Evolutionary conservation across 2,113 vertebrate species (phyloP), one percentile per base, ranked within the genome.

Genomic region (Callospermophilus lateralis): DNA sequence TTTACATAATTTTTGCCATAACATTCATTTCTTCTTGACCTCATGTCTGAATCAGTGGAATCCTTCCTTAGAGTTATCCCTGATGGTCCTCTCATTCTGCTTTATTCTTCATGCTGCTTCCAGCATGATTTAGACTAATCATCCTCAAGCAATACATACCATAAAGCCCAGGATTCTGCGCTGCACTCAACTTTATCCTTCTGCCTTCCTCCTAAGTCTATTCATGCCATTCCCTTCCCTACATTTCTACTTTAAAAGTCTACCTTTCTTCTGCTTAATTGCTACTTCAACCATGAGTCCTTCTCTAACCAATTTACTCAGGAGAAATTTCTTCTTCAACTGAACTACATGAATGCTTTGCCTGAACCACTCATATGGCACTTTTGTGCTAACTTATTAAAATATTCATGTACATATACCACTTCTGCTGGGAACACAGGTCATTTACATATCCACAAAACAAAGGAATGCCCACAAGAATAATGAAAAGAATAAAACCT

Each of bases 391-490:
- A 77, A 42, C 58, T 48, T 86, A 48, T 9, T 22, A 72, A 19
- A 13, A 19, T 24, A 65, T 83, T 85, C 89, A 83, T 42, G 37
- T 94, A 85, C 20, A 39, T 92, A 90, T 78, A 83, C 53, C 45
- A 39, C 12, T 16, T 93, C 37, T 28, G 7, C 45, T 70, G 39
- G n/a, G 67, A 8, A 90, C 17, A 53, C n/a, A 28, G 63, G 19
- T 91, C 32, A 88, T 73, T 45, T 73, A 88, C 65, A 79, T 32
- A 80, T 26, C 37, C 20, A 84, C 48, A 88, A 90, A 83, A 83
- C 63, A 84, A 87, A 83, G 4, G 37, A 42, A 53, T 77, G 24
- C 2, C 61, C 9, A 63, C 42, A 90, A 76, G 61, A 86, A 88
- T 63, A 87, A 42, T 72, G 48, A 67, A 91, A 95, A 84, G 26